Base-by-base conservation (phyloP, 2,888 invertebrate genomes). In the Flexamia atlantica region DNA sequence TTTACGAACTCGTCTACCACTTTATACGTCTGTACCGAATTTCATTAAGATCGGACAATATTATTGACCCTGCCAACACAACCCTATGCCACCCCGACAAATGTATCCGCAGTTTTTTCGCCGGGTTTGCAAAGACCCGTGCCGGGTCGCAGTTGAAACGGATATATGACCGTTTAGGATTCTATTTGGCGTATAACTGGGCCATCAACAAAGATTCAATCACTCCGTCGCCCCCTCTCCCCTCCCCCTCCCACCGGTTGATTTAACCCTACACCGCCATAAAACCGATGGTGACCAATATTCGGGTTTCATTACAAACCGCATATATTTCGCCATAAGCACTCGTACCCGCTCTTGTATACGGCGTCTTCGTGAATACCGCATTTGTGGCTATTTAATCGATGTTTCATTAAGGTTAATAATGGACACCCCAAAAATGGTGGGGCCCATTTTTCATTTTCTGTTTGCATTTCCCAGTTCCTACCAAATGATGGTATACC, bases 231-330 rank as follows among this genome's bases (percentile, higher is more conserved):
- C 46, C 42, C 42, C 72, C 50, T n/a, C n/a, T n/a, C n/a, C n/a
- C n/a, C n/a, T n/a, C n/a, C n/a, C n/a, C n/a, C n/a, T n/a, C n/a
- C 76, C 50, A n/a, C 76, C 1, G 72, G 20, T 72, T 46, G 50
- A 50, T 50, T 76, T 50, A 9, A 28, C 7, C 2, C 36, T 28
- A 23, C 14, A 23, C 9, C 72, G n/a, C 76, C 76, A 76, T 76
- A 76, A 76, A n/a, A 72, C 72, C 72, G 72, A 42, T 14, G 53
- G 40, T 80, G 80, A 80, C 60, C 60, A 80, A 80, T 80, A 80
- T 60, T 80, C 57, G 80, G 57, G 80, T 80, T 60, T 80, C 57
- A 80, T 80, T 80, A 80, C 60, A 60, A 32, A 32, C 40, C 36
- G 50, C 40, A 20, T 80, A 57, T 80, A 80, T 80, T 80, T 32